Evolutionary conservation across 2,888 invertebrate genomes (phyloP), one percentile per base, ranked within the genome.

Genomic region (Torymus auratus): DNA sequence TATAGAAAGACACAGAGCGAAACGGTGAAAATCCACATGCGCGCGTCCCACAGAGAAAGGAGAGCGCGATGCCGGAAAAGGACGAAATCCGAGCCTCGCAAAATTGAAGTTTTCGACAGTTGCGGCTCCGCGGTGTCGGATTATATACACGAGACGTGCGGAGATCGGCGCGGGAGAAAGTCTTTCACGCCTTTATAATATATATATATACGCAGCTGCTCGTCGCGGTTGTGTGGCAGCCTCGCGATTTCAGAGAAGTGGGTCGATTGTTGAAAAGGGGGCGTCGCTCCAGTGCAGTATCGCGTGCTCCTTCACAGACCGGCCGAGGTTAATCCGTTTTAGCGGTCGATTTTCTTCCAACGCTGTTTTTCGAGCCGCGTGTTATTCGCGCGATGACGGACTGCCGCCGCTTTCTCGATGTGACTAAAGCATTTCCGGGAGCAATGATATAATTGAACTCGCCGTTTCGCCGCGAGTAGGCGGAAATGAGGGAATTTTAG

Each of bases 241-340:
- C 62, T 20, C 69, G 23, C 80, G 75, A 80, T 75, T 73, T 17
- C 55, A 20, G 14, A 15, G 58, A 73, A 71, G 73, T 80, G 70
- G 74, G 77, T 74, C 69, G 64, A 75, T 75, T 67, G 81, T 52
- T 53, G 69, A 12, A 72, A 77, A 69, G 64, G 76, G 76, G 65
- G 73, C 64, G 76, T 70, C 75, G 69, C 5, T 53, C 23, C 41
- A 41, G 41, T 41, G 41, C 7, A 41, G 20, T 10, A 15, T 23
- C 55, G 28, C 13, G 56, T 23, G 14, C 41, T 41, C 5, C 41
- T 41, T 41, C 41, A 7, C 5, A 41, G 72, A 41, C 41, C 64
- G 73, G 58, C 73, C 41, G 68, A 68, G 71, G 73, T 73, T 73
- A 62, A 79, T 73, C 69, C 73, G 73, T 73, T 67, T 62, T 58